phyloP scores from a whole-genome alignment of 2,888 invertebrate genomes.

The Drosophila yooni region DNA sequence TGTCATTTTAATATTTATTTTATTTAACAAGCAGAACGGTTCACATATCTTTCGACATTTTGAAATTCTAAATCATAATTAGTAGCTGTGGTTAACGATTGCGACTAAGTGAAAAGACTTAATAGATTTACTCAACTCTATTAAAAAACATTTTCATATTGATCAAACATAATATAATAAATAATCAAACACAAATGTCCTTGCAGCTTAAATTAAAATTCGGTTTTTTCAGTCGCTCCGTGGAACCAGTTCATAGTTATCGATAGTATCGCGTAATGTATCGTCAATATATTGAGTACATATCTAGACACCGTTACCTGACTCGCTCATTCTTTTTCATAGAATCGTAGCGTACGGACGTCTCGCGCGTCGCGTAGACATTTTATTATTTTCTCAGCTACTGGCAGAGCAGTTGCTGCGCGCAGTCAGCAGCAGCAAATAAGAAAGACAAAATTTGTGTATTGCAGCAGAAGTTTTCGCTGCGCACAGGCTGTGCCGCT shows the following conservation, averaged over 20 bases:
- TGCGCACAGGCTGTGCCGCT: slow-evolving; percentile 62
- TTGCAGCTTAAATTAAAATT: background rate
- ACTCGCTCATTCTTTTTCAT: slow-evolving; percentile 49
- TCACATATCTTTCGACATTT: background rate
- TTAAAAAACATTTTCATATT: background rate
- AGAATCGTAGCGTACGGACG: slow-evolving; percentile 63
- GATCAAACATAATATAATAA: background rate
- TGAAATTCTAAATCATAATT: background rate
- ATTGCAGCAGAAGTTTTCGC: slow-evolving; percentile 75
- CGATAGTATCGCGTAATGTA: slow-evolving; percentile 23
- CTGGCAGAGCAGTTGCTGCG: slow-evolving; percentile 60
- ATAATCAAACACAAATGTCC: background rate
- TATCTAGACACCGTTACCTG: slow-evolving; percentile 28
- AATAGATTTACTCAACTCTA: background rate
- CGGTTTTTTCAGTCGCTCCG: background rate
- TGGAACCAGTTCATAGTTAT: slow-evolving; percentile 14
- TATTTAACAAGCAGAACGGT: background rate
- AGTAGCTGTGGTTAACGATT: background rate
- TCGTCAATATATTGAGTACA: slow-evolving; percentile 6
- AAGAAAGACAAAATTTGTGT: slow-evolving; percentile 67
- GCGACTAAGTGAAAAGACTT: background rate
- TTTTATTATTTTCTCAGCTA: slow-evolving; percentile 72
- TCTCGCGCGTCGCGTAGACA: slow-evolving; percentile 65
- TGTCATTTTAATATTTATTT: background rate
- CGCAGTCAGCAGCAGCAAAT: slow-evolving; percentile 48